Conservation (phyloP, 2,888 invertebrate species). For the Sympetrum striolatum region DNA sequence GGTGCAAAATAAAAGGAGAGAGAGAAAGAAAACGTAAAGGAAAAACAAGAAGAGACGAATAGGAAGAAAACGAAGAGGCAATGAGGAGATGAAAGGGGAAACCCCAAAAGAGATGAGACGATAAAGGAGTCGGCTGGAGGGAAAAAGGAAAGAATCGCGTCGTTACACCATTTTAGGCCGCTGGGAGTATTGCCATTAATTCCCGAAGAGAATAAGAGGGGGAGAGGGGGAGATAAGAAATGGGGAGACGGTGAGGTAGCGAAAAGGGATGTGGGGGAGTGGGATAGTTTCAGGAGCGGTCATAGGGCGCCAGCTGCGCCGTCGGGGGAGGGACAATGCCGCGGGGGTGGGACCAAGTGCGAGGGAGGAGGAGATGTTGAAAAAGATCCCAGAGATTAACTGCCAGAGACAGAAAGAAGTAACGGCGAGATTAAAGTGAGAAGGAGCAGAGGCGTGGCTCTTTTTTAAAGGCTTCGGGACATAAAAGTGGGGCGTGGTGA, state of each 20-base stretch:
- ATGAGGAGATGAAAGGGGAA: background rate
- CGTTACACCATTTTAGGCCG: background rate
- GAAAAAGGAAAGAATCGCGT: background rate
- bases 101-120: background rate
- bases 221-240: background rate
- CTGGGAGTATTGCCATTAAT: background rate
- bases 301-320: background rate
- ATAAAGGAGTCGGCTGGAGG: background rate
- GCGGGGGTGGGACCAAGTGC: background rate
- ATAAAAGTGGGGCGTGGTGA: background rate
- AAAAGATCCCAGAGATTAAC: background rate
- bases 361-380: background rate
- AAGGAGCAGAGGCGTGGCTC: background rate
- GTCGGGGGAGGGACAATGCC: background rate
- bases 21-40: background rate
- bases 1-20: background rate
- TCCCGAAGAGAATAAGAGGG: background rate
- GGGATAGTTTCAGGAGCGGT: background rate
- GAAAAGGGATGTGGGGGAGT: background rate
- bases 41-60: background rate
- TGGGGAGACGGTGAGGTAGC: background rate
- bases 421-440: background rate
- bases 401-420: background rate
- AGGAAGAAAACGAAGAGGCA: background rate
- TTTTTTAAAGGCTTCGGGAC: background rate